These are phyloP conservation scores for Drosophila prosaltans DNA, from an alignment of 1,140 invertebrate species.

Conservation along the genomic window DNA sequence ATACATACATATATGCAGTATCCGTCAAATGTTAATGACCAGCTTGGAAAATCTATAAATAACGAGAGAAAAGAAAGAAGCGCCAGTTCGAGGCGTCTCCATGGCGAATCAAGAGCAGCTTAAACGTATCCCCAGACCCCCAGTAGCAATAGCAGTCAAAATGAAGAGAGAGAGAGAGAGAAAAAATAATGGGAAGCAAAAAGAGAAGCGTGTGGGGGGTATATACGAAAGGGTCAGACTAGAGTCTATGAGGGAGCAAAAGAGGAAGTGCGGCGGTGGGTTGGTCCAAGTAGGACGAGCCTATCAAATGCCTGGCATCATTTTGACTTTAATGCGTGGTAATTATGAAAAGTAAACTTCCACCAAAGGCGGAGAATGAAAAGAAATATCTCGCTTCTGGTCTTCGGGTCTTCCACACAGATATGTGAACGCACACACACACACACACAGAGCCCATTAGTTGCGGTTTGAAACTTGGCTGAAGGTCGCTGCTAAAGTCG, in stretches of 20 bases:
- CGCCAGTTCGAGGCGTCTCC: conserved; percentile 53
- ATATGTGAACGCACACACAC: not conserved
- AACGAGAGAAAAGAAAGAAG: conserved; percentile 22
- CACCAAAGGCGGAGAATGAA: conserved; percentile 38
- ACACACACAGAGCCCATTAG: conserved; percentile 45
- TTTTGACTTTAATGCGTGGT: conserved; percentile 73
- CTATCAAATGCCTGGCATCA: conserved; percentile 55
- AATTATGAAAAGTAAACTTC: conserved; percentile 76
- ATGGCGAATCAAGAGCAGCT: conserved; percentile 65
- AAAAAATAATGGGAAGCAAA: not conserved
- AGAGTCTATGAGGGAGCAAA: not conserved
- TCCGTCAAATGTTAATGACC: conserved; percentile 69
- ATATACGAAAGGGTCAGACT: not conserved
- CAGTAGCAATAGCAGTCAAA: not conserved
- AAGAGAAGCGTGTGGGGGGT: not conserved
- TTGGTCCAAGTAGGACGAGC: conserved; percentile 22
- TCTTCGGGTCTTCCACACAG: conserved; percentile 26
- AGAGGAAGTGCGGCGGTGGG: not conserved
- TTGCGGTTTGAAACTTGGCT: conserved; percentile 43
- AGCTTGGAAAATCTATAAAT: conserved; percentile 58
- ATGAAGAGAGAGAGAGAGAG: not conserved
- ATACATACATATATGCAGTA: conserved; percentile 1
- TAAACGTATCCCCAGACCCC: conserved; percentile 36
- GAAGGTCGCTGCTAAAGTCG: conserved; percentile 38
- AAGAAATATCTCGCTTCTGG: conserved; percentile 61